phyloP scores from a whole-genome alignment of 2,888 invertebrate species.

The Sipha maydis region DNA sequence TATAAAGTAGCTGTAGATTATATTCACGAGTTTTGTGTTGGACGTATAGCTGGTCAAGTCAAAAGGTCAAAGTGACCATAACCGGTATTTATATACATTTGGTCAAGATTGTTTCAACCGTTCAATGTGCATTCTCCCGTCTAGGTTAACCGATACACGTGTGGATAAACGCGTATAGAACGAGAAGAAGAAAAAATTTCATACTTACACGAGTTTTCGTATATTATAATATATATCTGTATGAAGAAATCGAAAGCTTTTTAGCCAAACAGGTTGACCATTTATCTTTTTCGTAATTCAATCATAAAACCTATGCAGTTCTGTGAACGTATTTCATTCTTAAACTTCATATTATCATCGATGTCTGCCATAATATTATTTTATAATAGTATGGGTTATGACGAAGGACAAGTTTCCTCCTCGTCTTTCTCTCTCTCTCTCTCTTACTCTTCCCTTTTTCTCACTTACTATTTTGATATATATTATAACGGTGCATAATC shows the following conservation, averaged over 20 bases:
- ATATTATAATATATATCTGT: background rate
- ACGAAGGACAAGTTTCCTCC: no score
- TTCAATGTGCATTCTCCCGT: background rate
- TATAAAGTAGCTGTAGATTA: conserved; percentile 9
- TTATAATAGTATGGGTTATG: no score
- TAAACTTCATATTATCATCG: background rate
- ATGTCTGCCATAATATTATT: no score
- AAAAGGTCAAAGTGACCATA: conserved; percentile 52
- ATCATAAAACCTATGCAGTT: background rate
- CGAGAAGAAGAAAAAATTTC: background rate
- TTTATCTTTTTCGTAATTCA: background rate
- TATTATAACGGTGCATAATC: background rate
- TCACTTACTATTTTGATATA: no score
- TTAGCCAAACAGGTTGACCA: background rate
- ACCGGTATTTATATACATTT: conserved; percentile 35
- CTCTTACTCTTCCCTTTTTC: no score
- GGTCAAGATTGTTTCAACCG: conserved; percentile 27
- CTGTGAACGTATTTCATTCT: background rate
- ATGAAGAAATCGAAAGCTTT: conserved; percentile 46
- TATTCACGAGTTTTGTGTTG: conserved; percentile 29
- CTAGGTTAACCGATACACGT: conserved; percentile 3
- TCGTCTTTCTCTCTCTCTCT: no score
- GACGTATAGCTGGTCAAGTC: conserved; percentile 35
- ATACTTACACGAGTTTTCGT: background rate
- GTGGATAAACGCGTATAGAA: background rate